phyloP scores from a whole-genome alignment of 2,113 vertebrate genomes.

The Carassius auratus region DNA sequence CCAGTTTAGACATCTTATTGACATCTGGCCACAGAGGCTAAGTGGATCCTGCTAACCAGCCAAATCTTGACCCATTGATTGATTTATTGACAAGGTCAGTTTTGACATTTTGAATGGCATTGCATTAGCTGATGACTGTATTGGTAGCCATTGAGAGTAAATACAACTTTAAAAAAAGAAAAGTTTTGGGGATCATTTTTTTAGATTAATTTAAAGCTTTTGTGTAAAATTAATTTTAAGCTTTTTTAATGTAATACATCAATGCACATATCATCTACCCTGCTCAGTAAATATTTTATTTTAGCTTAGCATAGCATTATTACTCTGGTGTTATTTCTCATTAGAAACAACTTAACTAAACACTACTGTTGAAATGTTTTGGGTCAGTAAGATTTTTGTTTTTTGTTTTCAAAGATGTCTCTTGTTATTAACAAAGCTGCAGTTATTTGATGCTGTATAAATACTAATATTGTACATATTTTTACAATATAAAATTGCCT shows the following conservation, averaged over 20 bases:
- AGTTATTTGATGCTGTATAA: too few relatives aligned
- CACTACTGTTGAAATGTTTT: too few relatives aligned
- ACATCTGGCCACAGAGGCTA: not conserved
- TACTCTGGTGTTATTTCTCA: too few relatives aligned
- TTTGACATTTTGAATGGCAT: not conserved
- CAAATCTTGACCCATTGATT: not conserved
- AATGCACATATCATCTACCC: not conserved
- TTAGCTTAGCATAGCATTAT: too few relatives aligned
- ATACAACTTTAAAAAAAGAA: too few relatives aligned
- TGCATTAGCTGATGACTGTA: not conserved
- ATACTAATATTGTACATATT: too few relatives aligned
- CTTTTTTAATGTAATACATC: not conserved
- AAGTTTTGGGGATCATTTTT: not conserved
- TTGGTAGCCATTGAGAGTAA: not conserved
- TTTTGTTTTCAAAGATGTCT: too few relatives aligned
- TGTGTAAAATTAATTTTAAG: too few relatives aligned
- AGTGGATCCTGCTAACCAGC: not conserved
- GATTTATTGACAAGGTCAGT: not conserved
- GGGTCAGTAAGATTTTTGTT: too few relatives aligned
- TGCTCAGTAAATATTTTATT: not conserved
- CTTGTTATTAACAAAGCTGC: too few relatives aligned
- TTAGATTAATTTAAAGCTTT: not conserved
- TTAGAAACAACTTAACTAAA: too few relatives aligned
- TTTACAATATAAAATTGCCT: too few relatives aligned
- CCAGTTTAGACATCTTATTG: not conserved